Percentiles rank a stretch among this genome's conserved stretches.
phyloP scores from a whole-genome alignment of 2,113 vertebrate species.

The Tichodroma muraria region DNA sequence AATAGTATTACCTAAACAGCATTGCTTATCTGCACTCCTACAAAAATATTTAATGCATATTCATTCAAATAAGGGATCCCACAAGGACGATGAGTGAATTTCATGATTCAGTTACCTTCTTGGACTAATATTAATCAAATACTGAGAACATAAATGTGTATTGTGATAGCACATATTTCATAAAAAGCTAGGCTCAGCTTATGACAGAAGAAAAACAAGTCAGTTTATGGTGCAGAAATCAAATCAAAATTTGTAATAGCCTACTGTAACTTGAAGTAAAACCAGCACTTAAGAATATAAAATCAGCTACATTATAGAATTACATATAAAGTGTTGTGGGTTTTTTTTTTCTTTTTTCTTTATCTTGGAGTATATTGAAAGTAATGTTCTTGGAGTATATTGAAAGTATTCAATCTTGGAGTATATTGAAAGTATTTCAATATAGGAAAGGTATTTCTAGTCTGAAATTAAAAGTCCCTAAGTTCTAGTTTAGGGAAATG shows the following conservation, averaged over 20 bases:
- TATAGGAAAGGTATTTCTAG: not conserved
- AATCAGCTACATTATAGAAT: not conserved
- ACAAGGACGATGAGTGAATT: not conserved
- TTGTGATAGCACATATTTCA: not conserved
- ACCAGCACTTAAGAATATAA: not conserved
- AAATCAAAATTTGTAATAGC: not conserved
- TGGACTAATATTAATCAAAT: slow-evolving; percentile 6
- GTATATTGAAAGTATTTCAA: not conserved
- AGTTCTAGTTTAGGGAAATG: not conserved
- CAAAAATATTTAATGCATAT: slow-evolving; percentile 6
- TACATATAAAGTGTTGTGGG: not conserved
- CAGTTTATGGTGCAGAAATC: not conserved
- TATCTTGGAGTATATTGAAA: not conserved
- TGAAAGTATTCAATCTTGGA: not conserved
- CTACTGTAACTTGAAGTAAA: not conserved
- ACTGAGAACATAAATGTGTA: not conserved
- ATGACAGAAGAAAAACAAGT: slow-evolving; percentile 14
- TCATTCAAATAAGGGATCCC: not conserved
- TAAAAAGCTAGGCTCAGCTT: not conserved
- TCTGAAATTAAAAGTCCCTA: not conserved
- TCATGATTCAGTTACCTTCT: slow-evolving; percentile 11
- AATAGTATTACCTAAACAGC: not conserved
- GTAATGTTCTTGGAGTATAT: too few species aligned
- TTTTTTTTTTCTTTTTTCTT: not conserved
- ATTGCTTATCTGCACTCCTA: slow-evolving; percentile 25